Evolutionary conservation across 37 sponge, comb jelly and placozoan genomes (phyloP), one percentile per base, ranked within the genome.

Genomic region (Amphimedon queenslandica): DNA sequence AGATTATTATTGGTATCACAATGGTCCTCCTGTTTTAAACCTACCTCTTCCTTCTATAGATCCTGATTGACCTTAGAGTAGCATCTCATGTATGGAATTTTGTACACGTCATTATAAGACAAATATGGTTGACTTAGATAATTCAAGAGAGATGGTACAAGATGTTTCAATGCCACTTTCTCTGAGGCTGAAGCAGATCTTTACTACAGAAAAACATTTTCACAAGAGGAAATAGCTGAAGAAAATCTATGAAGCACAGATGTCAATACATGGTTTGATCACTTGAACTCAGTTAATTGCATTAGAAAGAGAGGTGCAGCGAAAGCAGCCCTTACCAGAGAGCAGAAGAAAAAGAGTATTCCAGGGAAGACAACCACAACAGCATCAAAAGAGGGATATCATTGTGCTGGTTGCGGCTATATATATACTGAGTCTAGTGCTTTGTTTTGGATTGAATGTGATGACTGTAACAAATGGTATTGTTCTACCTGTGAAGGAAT

Each of bases 251-350:
- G 76, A 2, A 65, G 72, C 34, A 39, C 66, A 32, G 57, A 42
- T 23, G 55, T 41, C 13, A 33, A 37, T 20, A 55, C 76, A 18
- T 83, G 84, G 84, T 41, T 83, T 11, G 57, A 77, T 13, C 84
- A 83, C 41, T 36, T 83, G 38, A 21, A 36, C 18, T 77, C 84
- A 5, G 67, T 83, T 42, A 28, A 28, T 31, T 58, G 64, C n/a
- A 83, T 71, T 51, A 28, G 77, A 27, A 75, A 71, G 40, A 64
- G 67, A 23, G 84, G 77, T 43, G 77, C 84, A 20, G 57, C 10
- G 24, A 83, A 83, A 57, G 84, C 84, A 57, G 77, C 84, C 65
- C 53, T 11, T 27, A 81, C 82, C 24, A 42, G 74, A 69, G 24
- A n/a, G 13, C 53, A 47, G 13, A 47, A 13, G 8, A 47, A 47